Evolutionary conservation across 2,113 vertebrate species (phyloP), one percentile per base, ranked within the genome.

Genomic region (Laterallus jamaicensis): DNA sequence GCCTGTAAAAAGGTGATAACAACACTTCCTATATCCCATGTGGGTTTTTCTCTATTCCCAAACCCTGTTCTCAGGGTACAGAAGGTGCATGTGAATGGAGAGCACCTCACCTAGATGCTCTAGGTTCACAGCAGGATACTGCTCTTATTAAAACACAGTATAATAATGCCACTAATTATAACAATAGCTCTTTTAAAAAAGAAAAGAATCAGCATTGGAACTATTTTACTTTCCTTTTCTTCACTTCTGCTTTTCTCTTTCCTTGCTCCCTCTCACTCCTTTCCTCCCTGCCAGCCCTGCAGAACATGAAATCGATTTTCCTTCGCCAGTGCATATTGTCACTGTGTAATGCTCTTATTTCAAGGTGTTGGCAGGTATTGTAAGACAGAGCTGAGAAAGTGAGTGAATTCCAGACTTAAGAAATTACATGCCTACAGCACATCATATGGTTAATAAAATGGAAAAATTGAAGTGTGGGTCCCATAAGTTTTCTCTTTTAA

Each of bases 361-460:
- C 59, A 40, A 93, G 88, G 87, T 78, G 89, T 68, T 96, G 92
- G 67, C 91, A 94, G 84, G 60, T 83, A 82, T 56, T 58, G 63
- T 56, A 52, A 88, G 70, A 39, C 39, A 80, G 80, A 49, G 42
- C 22, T 76, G 85, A 90, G 92, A 70, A 40, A 85, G 16, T 5
- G n/a, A 75, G 77, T 88, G 87, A 90, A 88, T 81, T 89, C 86
- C 71, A 58, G 50, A 49, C 80, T 85, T 69, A 19, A 74, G 9
- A 92, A 95, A 93, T 93, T 91, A 75, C 77, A 50, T 89, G 95
- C 91, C 91, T 89, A 88, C 63, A 93, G 87, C 89, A 81, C 63
- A 83, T 68, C 67, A 44, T 56, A 87, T 52, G 71, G 91, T 95
- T 96, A 95, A 97, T 95, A 96, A 97, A 95, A 92, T 73, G 64